Base-by-base conservation (phyloP, 2,797 vertebrate species). In the Xenopus petersii region DNA sequence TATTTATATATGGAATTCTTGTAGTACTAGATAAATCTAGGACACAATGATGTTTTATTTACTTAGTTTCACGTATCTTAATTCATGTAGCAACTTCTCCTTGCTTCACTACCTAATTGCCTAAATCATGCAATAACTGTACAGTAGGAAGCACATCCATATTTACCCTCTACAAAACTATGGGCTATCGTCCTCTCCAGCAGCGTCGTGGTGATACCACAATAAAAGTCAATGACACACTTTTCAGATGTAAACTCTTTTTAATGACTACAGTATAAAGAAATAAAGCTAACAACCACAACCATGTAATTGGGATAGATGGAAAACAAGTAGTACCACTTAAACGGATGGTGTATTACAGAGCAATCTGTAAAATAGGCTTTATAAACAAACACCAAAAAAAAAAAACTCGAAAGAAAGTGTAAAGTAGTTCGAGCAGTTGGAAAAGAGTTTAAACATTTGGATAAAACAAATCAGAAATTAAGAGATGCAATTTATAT, bases 191-290 rank as follows among this genome's bases (percentile, higher is more conserved):
- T 71, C 77, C 72, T 36, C 47, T 74, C 77, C 71, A 62, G 62
- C 77, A 70, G 62, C 64, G 67, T 47, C 54, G 54, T 59, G 46
- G 26, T 70, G 62, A 36, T 70, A 74, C 67, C 71, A 74, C 77
- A 74, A 70, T 79, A 79, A 74, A 79, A 79, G 67, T 66, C 77
- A 79, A 79, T 74, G 77, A 79, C 77, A 79, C 77, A 79, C 77
- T 79, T 79, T 79, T 79, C 42, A 46, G 66, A 69, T 64, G 67
- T 74, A 70, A 79, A 74, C 77, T 79, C 77, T 49, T 72, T 72
- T 73, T 77, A 79, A 79, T 79, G 71, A 74, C 62, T 42, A 67
- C 17, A 66, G 67, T 71, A 79, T 74, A 79, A 74, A 79, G 77
- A 68, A 74, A 74, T 79, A 79, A 79, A 79, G 61, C 77, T 79